A percentile compares a stretch with the other conserved stretches of the same genome.
Conservation (phyloP, 1,140 invertebrate genomes). For the Dreissena rostriformis region DNA sequence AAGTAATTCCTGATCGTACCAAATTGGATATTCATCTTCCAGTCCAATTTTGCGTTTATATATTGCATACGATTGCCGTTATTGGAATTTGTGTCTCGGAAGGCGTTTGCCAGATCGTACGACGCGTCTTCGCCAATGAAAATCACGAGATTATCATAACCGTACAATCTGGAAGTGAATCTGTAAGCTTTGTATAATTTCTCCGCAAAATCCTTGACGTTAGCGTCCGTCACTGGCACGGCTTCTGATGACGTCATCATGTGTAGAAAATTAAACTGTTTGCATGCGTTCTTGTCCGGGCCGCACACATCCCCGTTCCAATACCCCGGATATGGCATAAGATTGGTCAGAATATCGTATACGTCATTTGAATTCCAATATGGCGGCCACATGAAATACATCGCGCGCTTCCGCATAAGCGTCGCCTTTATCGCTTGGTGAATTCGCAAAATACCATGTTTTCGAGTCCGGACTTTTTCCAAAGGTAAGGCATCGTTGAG, state of each 20-base stretch:
- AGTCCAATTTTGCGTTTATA: constrained; percentile 87
- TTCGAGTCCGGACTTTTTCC: constrained; percentile 91
- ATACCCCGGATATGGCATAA: constrained; percentile 98
- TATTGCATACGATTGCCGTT: constrained; percentile 94
- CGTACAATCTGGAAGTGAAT: constrained; percentile 86
- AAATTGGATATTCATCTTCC: constrained; percentile 93
- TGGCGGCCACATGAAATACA: constrained; percentile 97
- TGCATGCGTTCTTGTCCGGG: constrained; percentile 88
- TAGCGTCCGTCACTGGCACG: not conserved
- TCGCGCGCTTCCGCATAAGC: constrained; percentile 87
- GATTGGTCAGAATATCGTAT: constrained; percentile 86
- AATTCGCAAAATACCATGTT: constrained; percentile 94
- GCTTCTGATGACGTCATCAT: constrained; percentile 80
- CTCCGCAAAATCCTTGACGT: constrained; percentile 13
- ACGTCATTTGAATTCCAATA: constrained; percentile 87
- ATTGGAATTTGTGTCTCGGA: constrained; percentile 89
- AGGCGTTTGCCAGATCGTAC: constrained; percentile 92
- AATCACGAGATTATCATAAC: constrained; percentile 90
- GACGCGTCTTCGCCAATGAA: constrained; percentile 98
- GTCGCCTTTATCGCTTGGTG: constrained; percentile 97
- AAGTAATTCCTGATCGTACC: constrained; percentile 96
- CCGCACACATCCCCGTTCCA: constrained; percentile 95
- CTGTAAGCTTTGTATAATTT: constrained; percentile 41
- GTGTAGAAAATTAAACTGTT: constrained; percentile 98
- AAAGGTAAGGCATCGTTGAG: constrained; percentile 91